phyloP scores from a whole-genome alignment of 2,797 vertebrate genomes.

The Pogonophryne albipinna region DNA sequence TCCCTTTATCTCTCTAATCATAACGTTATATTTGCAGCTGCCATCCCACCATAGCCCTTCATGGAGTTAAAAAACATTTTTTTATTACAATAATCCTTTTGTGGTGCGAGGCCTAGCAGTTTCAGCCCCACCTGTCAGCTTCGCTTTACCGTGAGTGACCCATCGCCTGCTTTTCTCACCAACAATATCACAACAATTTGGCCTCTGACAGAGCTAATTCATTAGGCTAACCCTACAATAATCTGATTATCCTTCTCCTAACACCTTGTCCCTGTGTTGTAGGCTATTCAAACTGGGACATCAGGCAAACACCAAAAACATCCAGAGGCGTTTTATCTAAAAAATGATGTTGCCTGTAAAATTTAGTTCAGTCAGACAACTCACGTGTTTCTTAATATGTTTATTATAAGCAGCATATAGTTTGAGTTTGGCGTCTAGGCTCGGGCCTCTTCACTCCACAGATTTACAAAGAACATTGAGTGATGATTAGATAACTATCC shows the following conservation, averaged over 20 bases:
- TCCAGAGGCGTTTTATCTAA: constrained; percentile 2
- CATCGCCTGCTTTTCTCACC: constrained; percentile 7
- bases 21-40: not conserved
- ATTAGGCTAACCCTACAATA: constrained; percentile 56
- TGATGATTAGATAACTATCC: no score
- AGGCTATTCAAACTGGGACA: not conserved
- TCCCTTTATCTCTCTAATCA: not conserved
- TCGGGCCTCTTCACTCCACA: no score
- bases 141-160: constrained; percentile 12
- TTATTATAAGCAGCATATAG: no score
- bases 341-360: not conserved
- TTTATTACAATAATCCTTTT: not conserved
- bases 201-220: constrained; percentile 60
- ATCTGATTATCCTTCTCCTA: constrained; percentile 66
- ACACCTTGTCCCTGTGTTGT: constrained; percentile 40
- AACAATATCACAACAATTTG: constrained; percentile 55
- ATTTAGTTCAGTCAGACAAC: not conserved
- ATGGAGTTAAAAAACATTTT: not conserved
- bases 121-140: constrained; percentile 27
- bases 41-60: not conserved
- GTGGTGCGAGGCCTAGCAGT: no score
- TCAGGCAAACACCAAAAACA: not conserved
- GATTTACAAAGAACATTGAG: no score
- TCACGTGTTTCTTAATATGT: no score
- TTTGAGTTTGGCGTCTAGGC: no score